Conservation (phyloP, 37 sponge, comb jelly and placozoan genomes). For the Spongilla lacustris region DNA sequence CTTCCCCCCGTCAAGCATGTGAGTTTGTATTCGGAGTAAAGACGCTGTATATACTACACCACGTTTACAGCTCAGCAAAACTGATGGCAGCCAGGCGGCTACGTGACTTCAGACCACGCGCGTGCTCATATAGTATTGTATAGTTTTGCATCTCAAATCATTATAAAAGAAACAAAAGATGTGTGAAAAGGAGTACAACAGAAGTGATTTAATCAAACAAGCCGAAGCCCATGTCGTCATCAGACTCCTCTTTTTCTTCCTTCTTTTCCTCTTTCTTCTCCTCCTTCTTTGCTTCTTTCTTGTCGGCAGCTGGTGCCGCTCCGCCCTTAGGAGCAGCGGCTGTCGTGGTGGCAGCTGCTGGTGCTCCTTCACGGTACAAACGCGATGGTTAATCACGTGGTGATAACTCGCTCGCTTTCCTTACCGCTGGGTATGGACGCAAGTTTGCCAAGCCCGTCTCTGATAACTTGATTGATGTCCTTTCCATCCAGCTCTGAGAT, state of each 20-base stretch:
- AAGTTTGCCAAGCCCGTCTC: constrained; percentile 83
- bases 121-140: not conserved
- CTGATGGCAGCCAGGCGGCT: constrained; percentile 1
- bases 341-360: not conserved
- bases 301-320: constrained; percentile 50
- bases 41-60: not conserved
- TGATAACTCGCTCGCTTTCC: not conserved
- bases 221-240: constrained; percentile 99
- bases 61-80: constrained; percentile 46
- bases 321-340: constrained; percentile 37
- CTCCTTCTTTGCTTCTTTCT: constrained; percentile 58
- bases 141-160: not conserved
- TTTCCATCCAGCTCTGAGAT: constrained; percentile 89
- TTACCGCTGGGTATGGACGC: constrained; percentile 93
- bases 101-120: not conserved
- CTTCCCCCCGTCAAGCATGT: constrained; percentile 32
- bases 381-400: not conserved
- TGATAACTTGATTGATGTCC: constrained; percentile 90
- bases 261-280: constrained; percentile 78
- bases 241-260: constrained; percentile 89
- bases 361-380: not conserved
- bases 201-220: constrained; percentile 72
- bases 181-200: not conserved
- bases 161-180: not conserved
- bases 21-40: not conserved